Conservation (phyloP, 2,797 vertebrate genomes). For the Graptemys geographica region DNA sequence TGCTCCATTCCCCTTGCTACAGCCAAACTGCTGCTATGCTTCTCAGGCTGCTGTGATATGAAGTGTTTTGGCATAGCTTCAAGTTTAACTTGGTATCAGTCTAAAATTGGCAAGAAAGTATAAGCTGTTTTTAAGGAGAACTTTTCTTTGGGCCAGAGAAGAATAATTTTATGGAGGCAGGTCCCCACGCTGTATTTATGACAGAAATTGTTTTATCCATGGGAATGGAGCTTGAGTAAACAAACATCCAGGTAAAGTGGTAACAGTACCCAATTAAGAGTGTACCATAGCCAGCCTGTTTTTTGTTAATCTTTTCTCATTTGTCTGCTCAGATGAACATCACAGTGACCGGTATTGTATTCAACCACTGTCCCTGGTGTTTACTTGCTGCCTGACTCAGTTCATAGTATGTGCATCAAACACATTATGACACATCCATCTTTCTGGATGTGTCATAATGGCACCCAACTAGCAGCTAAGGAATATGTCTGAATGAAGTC, state of each 20-base stretch:
- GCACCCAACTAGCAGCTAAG: background rate
- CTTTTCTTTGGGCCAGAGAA: too few relatives aligned
- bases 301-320: background rate
- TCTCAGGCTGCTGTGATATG: background rate
- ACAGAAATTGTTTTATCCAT: too few relatives aligned
- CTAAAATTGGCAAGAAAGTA: background rate
- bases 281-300: background rate
- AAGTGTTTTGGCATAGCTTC: background rate
- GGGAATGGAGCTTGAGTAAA: too few relatives aligned
- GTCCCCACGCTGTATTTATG: background rate
- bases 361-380: background rate
- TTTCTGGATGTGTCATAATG: slow-evolving; percentile 64
- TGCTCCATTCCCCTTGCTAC: background rate
- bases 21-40: background rate
- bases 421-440: slow-evolving; percentile 46
- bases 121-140: background rate
- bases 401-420: background rate
- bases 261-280: background rate
- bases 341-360: background rate
- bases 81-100: background rate
- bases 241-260: background rate
- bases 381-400: slow-evolving; percentile 55
- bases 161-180: rapidly evolving
- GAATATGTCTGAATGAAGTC: background rate
- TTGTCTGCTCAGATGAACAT: background rate